Evolutionary conservation across 2,113 vertebrate species (phyloP).

Genomic region (Anoplopoma fimbria): DNA sequence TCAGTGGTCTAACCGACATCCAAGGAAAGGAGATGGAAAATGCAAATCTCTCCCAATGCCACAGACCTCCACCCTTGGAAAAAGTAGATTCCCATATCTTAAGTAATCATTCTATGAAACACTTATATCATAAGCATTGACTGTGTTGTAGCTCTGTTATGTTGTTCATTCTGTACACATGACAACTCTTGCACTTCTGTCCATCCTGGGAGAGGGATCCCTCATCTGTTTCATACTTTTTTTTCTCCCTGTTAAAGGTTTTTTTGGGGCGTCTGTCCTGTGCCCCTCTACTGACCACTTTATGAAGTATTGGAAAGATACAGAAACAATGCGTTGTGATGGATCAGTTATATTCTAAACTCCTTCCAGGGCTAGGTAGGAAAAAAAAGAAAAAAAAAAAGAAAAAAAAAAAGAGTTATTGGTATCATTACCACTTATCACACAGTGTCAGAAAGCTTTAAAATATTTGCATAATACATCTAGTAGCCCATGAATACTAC

Average conservation of each 20-base stretch:
- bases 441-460: background rate
- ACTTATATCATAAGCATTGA: background rate
- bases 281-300: background rate
- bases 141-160: background rate
- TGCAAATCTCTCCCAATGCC: conserved; percentile 27
- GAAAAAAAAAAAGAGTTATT: background rate
- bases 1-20: conserved; percentile 30
- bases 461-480: background rate
- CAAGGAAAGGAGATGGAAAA: conserved; percentile 27
- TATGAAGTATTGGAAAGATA: background rate
- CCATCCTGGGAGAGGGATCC: background rate
- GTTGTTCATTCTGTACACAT: too few species aligned
- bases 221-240: background rate
- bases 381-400: background rate
- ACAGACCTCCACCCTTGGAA: conserved; percentile 33
- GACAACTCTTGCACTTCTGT: background rate
- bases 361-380: background rate
- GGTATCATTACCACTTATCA: background rate
- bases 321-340: background rate
- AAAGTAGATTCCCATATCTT: too few species aligned
- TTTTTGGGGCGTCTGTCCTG: background rate
- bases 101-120: background rate
- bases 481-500: background rate
- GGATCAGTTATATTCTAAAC: background rate
- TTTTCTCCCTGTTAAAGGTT: too few species aligned